Evolutionary conservation across 1,140 invertebrate genomes (phyloP).

Genomic region (Watersipora subatra): DNA sequence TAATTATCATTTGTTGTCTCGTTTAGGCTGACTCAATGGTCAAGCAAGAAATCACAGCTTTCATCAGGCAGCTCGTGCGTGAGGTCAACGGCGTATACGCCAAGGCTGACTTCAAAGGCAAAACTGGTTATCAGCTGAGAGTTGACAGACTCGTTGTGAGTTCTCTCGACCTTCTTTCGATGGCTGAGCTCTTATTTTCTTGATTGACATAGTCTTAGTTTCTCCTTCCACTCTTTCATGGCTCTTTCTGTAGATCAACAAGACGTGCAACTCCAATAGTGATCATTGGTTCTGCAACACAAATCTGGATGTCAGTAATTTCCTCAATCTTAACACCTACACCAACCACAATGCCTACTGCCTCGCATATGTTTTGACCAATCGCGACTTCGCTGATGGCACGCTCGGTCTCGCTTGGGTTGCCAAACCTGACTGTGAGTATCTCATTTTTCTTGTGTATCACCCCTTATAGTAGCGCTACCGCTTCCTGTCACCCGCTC

Average conservation of each 20-base stretch:
- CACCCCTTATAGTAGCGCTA: too few species aligned
- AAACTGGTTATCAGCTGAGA: background rate
- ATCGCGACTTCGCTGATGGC: constrained; percentile 83
- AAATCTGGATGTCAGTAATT: constrained; percentile 79
- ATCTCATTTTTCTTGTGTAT: background rate
- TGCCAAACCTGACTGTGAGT: constrained; percentile 53
- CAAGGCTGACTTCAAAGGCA: background rate
- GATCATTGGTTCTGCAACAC: background rate
- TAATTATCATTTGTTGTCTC: too few species aligned
- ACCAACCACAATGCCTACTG: constrained; percentile 92
- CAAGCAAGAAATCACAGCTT: background rate
- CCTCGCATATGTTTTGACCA: constrained; percentile 90
- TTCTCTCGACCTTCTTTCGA: background rate
- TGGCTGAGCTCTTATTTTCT: background rate
- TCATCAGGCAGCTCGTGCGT: background rate
- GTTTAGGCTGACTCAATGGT: background rate
- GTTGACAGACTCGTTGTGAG: background rate
- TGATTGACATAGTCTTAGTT: background rate
- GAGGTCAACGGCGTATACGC: background rate
- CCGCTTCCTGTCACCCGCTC: too few species aligned
- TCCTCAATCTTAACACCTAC: constrained; percentile 90
- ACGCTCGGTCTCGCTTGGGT: constrained; percentile 94
- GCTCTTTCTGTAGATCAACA: constrained; percentile 40
- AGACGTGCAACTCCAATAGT: constrained; percentile 10
- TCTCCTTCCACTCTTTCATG: background rate